Evolutionary conservation across 2,888 invertebrate genomes (phyloP).

Genomic region (Orthosia cruda): DNA sequence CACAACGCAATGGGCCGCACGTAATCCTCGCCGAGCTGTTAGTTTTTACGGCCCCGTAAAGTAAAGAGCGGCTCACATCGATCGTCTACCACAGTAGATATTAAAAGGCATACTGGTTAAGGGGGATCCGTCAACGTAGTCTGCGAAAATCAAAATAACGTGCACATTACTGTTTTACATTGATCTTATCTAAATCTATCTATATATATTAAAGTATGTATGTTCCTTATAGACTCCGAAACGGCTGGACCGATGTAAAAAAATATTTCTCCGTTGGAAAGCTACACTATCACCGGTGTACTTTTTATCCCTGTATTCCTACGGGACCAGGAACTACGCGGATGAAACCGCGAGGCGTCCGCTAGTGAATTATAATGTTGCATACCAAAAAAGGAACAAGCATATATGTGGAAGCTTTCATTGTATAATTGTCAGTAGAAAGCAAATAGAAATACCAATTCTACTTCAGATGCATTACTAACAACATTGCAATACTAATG

Average conservation of each 20-base stretch:
- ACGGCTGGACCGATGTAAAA: too few relatives aligned
- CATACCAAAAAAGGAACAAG: not conserved
- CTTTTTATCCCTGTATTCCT: too few relatives aligned
- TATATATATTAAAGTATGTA: too few relatives aligned
- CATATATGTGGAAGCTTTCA: not conserved
- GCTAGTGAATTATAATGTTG: too few relatives aligned
- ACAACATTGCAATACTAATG: slow-evolving; percentile 8
- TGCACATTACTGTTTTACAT: not conserved
- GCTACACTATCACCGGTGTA: too few relatives aligned
- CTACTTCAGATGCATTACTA: not conserved
- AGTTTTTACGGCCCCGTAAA: slow-evolving; percentile 88
- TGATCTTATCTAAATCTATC: not conserved
- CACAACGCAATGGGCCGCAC: slow-evolving; percentile 82
- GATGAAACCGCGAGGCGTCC: too few relatives aligned
- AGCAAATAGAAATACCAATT: not conserved
- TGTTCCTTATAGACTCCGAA: too few relatives aligned
- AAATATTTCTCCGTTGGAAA: too few relatives aligned
- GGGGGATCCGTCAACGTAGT: not conserved
- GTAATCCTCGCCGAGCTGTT: slow-evolving; percentile 83
- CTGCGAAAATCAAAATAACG: not conserved
- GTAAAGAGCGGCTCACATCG: slow-evolving; percentile 81
- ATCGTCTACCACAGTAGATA: slow-evolving; percentile 79
- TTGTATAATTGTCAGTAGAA: not conserved
- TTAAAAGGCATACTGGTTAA: slow-evolving; percentile 76
- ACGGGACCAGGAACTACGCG: too few relatives aligned